A percentile compares a stretch with the other conserved stretches of the same genome.
Evolutionary conservation across 2,797 vertebrate genomes (phyloP).

Genomic region (Aotus griseimembra): DNA sequence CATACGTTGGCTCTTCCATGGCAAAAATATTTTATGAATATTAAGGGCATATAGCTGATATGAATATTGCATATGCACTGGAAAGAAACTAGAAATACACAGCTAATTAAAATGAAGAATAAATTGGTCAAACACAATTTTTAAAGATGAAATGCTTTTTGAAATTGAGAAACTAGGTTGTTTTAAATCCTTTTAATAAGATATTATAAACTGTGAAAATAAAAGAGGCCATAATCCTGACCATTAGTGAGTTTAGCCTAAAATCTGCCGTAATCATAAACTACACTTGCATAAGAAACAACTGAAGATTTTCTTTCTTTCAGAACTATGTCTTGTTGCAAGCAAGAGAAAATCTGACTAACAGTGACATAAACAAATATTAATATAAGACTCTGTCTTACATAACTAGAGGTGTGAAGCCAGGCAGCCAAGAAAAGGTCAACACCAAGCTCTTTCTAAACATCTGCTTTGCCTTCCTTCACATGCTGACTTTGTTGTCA

Average conservation of each 20-base stretch:
- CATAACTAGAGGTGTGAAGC: background rate
- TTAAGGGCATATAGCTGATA: background rate
- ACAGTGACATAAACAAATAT: background rate
- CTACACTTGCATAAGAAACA: background rate
- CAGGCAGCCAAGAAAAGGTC: background rate
- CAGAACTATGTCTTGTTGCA: background rate
- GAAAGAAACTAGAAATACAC: background rate
- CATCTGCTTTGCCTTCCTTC: background rate
- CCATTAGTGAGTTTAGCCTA: background rate
- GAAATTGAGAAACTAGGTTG: background rate
- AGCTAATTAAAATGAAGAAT: background rate
- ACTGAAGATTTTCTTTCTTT: background rate
- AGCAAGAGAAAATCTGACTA: background rate
- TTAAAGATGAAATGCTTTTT: slow-evolving; percentile 4
- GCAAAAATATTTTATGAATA: background rate
- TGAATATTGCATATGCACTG: background rate
- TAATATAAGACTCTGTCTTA: background rate
- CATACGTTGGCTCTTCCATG: background rate
- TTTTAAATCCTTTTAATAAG: slow-evolving; percentile 25
- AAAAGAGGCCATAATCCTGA: background rate
- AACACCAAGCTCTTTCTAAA: background rate
- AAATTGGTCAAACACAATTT: background rate
- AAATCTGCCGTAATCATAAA: background rate
- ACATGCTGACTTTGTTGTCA: background rate
- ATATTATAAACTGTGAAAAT: background rate